Conservation (phyloP, 1,140 invertebrate species). For the Drosophila miranda region DNA sequence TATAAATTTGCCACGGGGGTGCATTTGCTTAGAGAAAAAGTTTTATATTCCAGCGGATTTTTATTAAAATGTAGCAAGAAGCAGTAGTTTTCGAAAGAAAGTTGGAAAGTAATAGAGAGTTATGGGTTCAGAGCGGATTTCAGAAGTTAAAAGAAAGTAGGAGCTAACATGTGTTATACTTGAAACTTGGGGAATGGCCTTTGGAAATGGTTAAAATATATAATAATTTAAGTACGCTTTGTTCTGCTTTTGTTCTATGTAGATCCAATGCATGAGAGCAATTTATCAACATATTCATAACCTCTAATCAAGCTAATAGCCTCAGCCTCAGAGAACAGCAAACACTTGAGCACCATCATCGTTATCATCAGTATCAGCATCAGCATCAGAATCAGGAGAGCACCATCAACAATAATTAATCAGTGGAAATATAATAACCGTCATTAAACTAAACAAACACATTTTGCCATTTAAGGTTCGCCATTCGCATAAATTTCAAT, state of each 20-base stretch:
- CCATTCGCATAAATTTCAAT: conserved; percentile 73
- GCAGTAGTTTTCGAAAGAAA: conserved; percentile 37
- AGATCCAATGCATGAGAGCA: conserved; percentile 4
- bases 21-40: conserved; percentile 48
- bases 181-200: neutral
- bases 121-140: neutral
- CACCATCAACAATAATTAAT: conserved; percentile 58
- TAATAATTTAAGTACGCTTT: neutral
- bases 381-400: conserved; percentile 27
- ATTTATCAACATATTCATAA: conserved; percentile 34
- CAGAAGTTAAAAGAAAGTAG: neutral
- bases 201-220: no score
- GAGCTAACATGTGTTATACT: neutral
- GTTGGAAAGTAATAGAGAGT: conserved; percentile 22
- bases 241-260: neutral
- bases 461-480: conserved; percentile 35
- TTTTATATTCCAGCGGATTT: conserved; percentile 39
- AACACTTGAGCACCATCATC: conserved; percentile 12
- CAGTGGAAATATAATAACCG: conserved; percentile 69
- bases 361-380: no score
- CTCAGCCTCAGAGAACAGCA: conserved; percentile 19
- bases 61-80: conserved; percentile 42
- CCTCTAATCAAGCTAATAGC: conserved; percentile 66
- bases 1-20: conserved; percentile 52
- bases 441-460: conserved; percentile 76